Percentiles rank a stretch among this genome's conserved stretches.
These are phyloP conservation scores for Aphelocoma coerulescens DNA, from an alignment of 2,113 vertebrate species.

Conservation along the genomic window DNA sequence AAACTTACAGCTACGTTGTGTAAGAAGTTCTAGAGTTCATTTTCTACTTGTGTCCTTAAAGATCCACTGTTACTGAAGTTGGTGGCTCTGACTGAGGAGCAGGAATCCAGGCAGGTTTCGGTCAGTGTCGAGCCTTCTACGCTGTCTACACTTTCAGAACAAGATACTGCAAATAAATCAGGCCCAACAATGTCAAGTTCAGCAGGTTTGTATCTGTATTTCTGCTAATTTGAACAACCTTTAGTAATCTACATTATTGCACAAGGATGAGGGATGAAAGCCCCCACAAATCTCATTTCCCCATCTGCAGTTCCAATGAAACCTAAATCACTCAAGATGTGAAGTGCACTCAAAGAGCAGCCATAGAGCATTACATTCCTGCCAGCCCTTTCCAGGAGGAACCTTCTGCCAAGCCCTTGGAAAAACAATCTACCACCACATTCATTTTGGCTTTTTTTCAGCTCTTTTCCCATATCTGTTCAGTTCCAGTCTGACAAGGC, in stretches of 20 bases:
- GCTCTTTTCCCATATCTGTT: background rate
- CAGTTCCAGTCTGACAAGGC: background rate
- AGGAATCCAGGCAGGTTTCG: background rate
- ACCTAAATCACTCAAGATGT: background rate
- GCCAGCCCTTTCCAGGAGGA: background rate
- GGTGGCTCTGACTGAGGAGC: background rate
- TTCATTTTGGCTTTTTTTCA: background rate
- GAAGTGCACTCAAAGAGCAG: background rate
- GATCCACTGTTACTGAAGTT: background rate
- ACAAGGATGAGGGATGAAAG: background rate
- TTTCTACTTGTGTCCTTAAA: background rate
- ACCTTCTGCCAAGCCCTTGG: conserved; percentile 15
- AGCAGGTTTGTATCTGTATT: background rate
- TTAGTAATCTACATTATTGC: background rate
- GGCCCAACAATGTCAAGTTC: background rate
- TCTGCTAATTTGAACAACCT: background rate
- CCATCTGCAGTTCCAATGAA: background rate
- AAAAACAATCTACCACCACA: background rate
- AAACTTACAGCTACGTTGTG: background rate
- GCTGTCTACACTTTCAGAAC: background rate
- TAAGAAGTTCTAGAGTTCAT: background rate
- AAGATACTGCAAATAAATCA: background rate
- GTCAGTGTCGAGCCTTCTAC: background rate
- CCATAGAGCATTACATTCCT: background rate
- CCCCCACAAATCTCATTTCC: background rate